Evolutionary conservation across 1,140 invertebrate genomes (phyloP), one percentile per base, ranked within the genome.

Genomic region (Neoseiulus cucumeris): DNA sequence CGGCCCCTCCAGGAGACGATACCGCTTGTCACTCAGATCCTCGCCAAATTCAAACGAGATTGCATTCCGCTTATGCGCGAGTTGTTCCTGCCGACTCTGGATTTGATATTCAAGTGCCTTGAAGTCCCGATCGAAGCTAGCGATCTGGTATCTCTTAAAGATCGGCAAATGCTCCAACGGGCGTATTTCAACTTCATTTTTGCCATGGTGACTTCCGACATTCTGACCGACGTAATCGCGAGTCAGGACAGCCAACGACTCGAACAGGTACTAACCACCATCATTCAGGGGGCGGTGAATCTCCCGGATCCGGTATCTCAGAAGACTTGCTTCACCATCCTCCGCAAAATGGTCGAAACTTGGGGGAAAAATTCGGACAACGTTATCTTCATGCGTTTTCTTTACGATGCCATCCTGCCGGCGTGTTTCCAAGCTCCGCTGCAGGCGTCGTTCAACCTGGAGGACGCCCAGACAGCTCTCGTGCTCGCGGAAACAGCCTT

Each of bases 1-100:
- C 73, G 73, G 33, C 76, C 77, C 66, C 72, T 83, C 22, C 77
- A 79, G 65, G 81, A 82, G 69, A 81, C 82, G 68, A 76, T 83
- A 44, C 81, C 81, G 9, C 73, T 83, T 6, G 76, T 83, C 64
- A 82, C 80, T 70, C 81, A 82, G 71, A 73, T 82, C 45, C 79
- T 82, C 44, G 76, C 75, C 64, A 82, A 83, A 71, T 82, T 81
- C 68, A 82, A 82, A 75, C 42, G 59, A 1, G 47, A 42, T 51
- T 42, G n/a, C 64, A n/a, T 66, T 44, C 68, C 55, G 44, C 41
- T 68, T 18, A 47, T 66, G 65, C 76, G 76, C 64, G 73, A 76
- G 68, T 74, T 80, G n/a, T 80, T 82, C 71, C 75, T 76, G 69
- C 80, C 80, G 1, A 73, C 82, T 55, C 77, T 82, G 4, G 74